Base-by-base conservation (phyloP, 2,797 vertebrate species). In the Cercopithecus mitis region DNA sequence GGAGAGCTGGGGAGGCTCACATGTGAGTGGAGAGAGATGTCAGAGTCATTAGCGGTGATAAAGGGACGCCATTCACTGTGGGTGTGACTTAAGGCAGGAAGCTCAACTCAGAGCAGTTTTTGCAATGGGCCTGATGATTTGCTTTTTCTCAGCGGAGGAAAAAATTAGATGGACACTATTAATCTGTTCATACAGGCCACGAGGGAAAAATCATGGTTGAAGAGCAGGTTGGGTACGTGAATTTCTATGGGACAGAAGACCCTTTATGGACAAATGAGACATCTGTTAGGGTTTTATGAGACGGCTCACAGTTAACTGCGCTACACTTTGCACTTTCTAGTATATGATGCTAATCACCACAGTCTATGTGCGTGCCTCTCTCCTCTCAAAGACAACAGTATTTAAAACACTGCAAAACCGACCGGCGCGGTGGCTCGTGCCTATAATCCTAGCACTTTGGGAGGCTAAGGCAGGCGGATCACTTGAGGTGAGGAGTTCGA, bases 71-170 rank as follows among this genome's bases (percentile, higher is more conserved):
- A 2, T 25, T 85, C 55, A 11, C 81, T 8, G 12, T 7, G 20
- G 76, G 43, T 70, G 41, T 36, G 25, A 90, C 9, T 95, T 77
- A 82, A 93, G 84, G 52, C 79, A 76, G 47, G n/a, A 70, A 47
- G 25, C 47, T 92, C 82, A 58, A 27, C 36, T 89, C 45, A 88
- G 57, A 92, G 76, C 72, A 85, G n/a, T 57, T 87, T 82, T 70
- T 88, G 79, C 92, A 97, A 95, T 4, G 15, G 73, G 70, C 30
- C 25, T 55, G 58, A 70, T 47, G 47, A 41, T 80, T 45, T 77
- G 75, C 75, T 95, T 89, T 70, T 55, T 55, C 58, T 95, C n/a
- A 47, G 84, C 20, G 91, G 30, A 58, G 58, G 88, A 36, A 82
- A 84, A 91, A 94, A 87, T 91, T 70, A 88, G 36, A 4, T 52